Conservation (phyloP, 2,113 vertebrate genomes). For the Pachycephala philippinensis region DNA sequence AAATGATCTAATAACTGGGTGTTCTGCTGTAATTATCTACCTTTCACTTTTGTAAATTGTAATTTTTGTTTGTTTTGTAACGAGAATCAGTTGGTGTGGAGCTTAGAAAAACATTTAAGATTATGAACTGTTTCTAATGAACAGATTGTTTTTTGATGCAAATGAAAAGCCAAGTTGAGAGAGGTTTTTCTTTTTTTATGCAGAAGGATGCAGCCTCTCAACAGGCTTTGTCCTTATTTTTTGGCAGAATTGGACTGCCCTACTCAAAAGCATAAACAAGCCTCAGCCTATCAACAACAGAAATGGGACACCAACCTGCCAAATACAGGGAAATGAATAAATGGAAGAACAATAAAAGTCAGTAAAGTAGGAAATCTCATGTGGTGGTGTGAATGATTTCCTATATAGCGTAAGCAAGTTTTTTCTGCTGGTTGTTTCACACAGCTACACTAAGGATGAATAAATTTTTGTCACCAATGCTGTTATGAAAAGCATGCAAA, state of each 20-base stretch:
- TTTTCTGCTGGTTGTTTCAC: slow-evolving; percentile 9
- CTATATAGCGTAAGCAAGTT: not conserved
- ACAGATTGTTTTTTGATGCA: slow-evolving; percentile 12
- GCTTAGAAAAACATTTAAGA: not conserved
- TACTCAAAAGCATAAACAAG: slow-evolving; percentile 5
- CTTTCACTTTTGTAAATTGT: not conserved
- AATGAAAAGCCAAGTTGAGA: not conserved
- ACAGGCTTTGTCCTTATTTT: not conserved
- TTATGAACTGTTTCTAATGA: not conserved
- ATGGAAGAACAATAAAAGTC: not conserved
- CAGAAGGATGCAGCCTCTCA: not conserved
- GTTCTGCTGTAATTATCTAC: not conserved
- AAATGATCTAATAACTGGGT: not conserved
- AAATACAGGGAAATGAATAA: slow-evolving; percentile 1
- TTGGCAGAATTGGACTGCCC: not conserved
- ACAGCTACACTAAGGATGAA: not conserved
- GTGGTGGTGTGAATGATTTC: slow-evolving; percentile 2
- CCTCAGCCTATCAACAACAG: not conserved
- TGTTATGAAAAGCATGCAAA: not conserved
- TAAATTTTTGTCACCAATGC: not conserved
- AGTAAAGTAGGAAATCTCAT: not conserved
- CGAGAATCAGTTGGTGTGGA: not conserved
- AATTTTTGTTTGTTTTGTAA: not conserved
- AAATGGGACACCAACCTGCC: not conserved
- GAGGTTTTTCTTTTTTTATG: not conserved